These are phyloP conservation scores for Andrena camellia DNA, from an alignment of 2,888 invertebrate species.

Conservation along the genomic window DNA sequence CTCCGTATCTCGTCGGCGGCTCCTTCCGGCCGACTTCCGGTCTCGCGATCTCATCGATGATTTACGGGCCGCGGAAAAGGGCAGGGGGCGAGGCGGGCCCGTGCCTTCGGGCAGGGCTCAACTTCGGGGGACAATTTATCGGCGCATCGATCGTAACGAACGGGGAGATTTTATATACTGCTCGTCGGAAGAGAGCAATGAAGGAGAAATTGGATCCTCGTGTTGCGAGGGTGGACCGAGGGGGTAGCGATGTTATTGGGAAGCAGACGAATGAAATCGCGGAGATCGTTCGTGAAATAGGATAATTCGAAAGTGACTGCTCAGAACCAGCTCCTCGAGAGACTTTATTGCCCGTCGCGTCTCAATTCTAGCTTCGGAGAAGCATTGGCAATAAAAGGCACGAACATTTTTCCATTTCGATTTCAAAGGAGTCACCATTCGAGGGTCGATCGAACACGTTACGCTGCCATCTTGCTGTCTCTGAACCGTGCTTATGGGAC, in stretches of 20 bases:
- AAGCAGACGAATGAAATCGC: constrained; percentile 60
- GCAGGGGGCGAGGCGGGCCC: not conserved
- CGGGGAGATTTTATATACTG: constrained; percentile 62
- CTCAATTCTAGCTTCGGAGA: not conserved
- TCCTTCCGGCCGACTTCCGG: constrained; percentile 65
- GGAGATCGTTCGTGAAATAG: constrained; percentile 46
- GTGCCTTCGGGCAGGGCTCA: not conserved
- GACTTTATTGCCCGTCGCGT: not conserved
- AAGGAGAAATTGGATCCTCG: constrained; percentile 47
- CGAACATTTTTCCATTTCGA: too few species aligned
- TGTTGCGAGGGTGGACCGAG: not conserved
- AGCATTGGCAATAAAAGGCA: constrained; percentile 24
- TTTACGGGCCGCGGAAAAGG: constrained; percentile 63
- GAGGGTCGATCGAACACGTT: too few species aligned
- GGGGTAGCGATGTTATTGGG: constrained; percentile 45
- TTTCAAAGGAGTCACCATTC: too few species aligned
- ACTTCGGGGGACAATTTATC: constrained; percentile 62
- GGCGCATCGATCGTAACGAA: constrained; percentile 59
- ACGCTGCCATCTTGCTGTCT: too few species aligned
- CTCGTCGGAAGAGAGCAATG: constrained; percentile 12
- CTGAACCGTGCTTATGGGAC: too few species aligned
- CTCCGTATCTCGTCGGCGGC: constrained; percentile 60
- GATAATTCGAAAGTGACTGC: constrained; percentile 61
- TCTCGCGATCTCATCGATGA: constrained; percentile 71
- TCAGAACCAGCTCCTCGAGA: not conserved